Base-by-base conservation (phyloP, 2,888 invertebrate genomes). In the Amphipyra tragopoginis region DNA sequence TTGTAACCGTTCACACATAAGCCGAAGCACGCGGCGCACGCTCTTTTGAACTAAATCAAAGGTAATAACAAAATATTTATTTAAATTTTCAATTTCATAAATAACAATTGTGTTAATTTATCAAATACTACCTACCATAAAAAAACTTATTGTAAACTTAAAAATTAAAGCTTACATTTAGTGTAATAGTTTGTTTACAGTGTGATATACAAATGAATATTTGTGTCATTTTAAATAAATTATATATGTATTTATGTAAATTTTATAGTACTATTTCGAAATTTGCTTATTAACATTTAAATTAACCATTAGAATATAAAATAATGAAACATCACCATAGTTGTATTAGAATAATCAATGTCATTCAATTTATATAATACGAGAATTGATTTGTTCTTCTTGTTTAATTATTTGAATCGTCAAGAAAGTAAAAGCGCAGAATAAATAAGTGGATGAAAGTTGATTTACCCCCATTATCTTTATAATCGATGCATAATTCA, bases 1-100 rank as follows among this genome's bases (percentile, higher is more conserved):
- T 88, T 85, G 75, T 82, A 82, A 66, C 77, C 84, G 79, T 82
- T 83, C 81, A 74, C 79, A 77, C 79, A 78, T 56, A 66, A 64
- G 61, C 72, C 71, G 70, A 69, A 66, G 72, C 76, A 75, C 75
- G 75, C 67, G 71, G 60, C 79, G 77, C 75, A 72, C 81, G 72
- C 77, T 66, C 66, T 57, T 65, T 77, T 65, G 45, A 66, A 69
- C 50, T 34, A 59, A 69, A 65, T 60, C 48, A 57, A 73, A 80
- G 79, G 80, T 80, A 77, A 63, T 57, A 60, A 55, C 11, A 55
- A 48, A 62, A 51, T 66, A 75, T 69, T 74, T 53, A 57, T 51
- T 60, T 62, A 26, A 8, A 47, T 42, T 57, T 43, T 36, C n/a
- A 47, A 39, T 57, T 43, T 36, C n/a, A 10, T 45, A 48, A 15